Base-by-base conservation (phyloP, 1,140 invertebrate genomes). In the Leptonema lineaticorne region DNA sequence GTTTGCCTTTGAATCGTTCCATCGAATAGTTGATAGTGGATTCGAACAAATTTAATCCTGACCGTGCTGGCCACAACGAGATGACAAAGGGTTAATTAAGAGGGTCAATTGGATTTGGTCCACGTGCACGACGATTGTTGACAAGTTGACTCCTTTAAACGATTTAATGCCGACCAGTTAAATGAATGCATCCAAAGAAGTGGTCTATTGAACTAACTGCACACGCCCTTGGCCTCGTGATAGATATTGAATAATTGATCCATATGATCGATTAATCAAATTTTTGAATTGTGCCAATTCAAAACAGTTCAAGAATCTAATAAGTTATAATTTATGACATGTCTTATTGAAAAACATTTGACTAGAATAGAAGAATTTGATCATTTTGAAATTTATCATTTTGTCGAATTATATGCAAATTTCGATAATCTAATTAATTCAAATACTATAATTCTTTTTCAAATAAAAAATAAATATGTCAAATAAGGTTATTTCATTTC, bases 1-100 rank as follows among this genome's bases (percentile, higher is more conserved):
- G 50, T 14, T 59, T 20, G 16, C n/a, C 26, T 60, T 37, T 37
- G 46, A 48, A n/a, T n/a, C n/a, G 16, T 20, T n/a, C 5, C 46
- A 48, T 18, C 9, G 18, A 20, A 8, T 53, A 24, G 50, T 53
- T 22, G 6, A 4, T 53, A 53, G 3, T 9, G 9, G 59, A n/a
- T 7, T 62, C 30, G 20, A 45, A 58, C n/a, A n/a, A n/a, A 53
- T 53, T 45, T 45, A 45, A 45, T 45, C 37, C 37, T 5, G 22
- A n/a, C n/a, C n/a, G n/a, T 24, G 29, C 26, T n/a, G 30, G 59
- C 6, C 37, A 22, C 63, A 71, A 71, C 64, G 56, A 67, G 48
- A 64, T 62, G 30, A 71, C 69, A 71, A 71, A 71, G 58, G 69
- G 66, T 71, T 63, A 71, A 71, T 71, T 68, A 65, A 48, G 53